Evolutionary conservation across 2,113 vertebrate genomes (phyloP), one percentile per base, ranked within the genome.

Genomic region (Anser brachyrhynchus): DNA sequence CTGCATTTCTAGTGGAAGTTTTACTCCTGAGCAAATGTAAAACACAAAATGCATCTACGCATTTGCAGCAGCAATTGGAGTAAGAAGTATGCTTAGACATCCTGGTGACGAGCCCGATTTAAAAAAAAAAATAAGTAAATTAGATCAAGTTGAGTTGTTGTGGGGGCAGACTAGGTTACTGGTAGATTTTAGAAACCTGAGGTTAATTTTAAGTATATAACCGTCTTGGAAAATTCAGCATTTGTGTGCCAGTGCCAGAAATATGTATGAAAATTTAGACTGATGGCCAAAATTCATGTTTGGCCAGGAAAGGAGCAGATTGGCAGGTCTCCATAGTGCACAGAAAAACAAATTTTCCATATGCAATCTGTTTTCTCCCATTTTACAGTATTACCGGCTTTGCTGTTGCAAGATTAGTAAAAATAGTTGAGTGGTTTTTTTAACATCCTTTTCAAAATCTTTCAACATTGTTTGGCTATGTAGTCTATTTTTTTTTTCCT

Each of bases 281-380:
- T 95, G 80, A 84, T 92, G 93, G 87, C 94, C 94, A 96, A 81
- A 92, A 86, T 86, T 92, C 92, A 82, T 83, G 87, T 93, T 61
- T 97, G 94, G 90, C 95, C 94, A 91, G 84, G 90, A 96, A 78
- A 92, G 81, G 69, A 93, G 77, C 70, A 61, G 80, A 35, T 93
- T 96, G 95, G 95, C 95, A 95, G 77, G 44, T 72, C 77, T 96
- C 93, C 96, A 93, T 1, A 33, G 57, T 64, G 62, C 93, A 84
- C 2, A 92, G 84, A 87, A 93, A 93, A 95, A 84, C 86, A 95
- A 91, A 41, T 87, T 96, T 96, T 88, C 79, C 83, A 65, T 94
- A 84, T 90, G 93, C 93, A 92, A 72, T 94, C 95, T 96, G 90
- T 92, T 96, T 96, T 93, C 92, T 84, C 58, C 89, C 83, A 55